Evolutionary conservation across 2,888 invertebrate species (phyloP), one percentile per base, ranked within the genome.

Genomic region (Tridacna gigas): DNA sequence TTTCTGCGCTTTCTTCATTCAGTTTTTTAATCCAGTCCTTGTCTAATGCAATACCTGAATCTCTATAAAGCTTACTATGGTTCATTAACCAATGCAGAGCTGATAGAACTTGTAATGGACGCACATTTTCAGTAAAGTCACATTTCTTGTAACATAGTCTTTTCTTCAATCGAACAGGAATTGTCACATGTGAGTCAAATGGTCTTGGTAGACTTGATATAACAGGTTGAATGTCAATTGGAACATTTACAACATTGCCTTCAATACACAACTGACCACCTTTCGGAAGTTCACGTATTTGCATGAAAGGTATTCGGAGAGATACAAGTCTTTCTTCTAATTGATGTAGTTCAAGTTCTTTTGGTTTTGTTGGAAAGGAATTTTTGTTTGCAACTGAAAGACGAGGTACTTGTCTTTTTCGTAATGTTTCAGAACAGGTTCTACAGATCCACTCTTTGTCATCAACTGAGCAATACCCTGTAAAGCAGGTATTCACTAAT

Each of bases 161-260:
- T 61, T 88, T 82, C 63, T 90, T 90, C 28, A 90, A 63, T 63
- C 88, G 81, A 7, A 89, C 80, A 66, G 84, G 63, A 60, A 89
- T 75, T 74, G 88, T 89, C 15, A 79, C 77, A 51, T 84, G 67
- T 60, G 82, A 82, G 83, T 80, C 79, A 13, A 84, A 22, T 56
- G 74, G 74, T 66, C 87, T 60, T 76, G 79, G 82, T 11, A 79
- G 48, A 47, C 60, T 47, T 69, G 60, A 67, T 15, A 82, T 71
- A 37, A 65, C 86, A 65, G 85, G 84, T 67, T 85, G 84, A 26
- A 89, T 83, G 80, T 90, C 89, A 67, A 84, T 78, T 48, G 90
- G 90, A 22, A 88, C 87, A 88, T 89, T 88, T 3, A 89, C 71
- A 79, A 82, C 82, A 79, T 89, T 89, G 69, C 89, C 89, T 82